phyloP scores from a whole-genome alignment of 2,113 vertebrate genomes.

The Bucco capensis region DNA sequence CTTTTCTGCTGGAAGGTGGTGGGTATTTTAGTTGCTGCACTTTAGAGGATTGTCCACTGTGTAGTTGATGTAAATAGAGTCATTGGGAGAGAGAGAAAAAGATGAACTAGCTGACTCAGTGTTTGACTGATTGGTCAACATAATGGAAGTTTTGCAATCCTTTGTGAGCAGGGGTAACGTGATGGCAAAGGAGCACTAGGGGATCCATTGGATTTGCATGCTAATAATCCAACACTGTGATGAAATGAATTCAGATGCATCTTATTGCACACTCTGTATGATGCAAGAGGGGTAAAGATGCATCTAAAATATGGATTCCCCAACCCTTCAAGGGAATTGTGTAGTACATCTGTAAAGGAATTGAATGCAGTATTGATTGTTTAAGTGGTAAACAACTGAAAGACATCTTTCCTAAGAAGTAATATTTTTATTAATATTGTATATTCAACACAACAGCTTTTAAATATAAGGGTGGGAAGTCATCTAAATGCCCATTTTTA shows the following conservation, averaged over 20 bases:
- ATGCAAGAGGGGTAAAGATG: background rate
- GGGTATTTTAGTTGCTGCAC: background rate
- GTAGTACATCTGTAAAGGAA: background rate
- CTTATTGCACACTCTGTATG: background rate
- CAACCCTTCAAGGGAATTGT: background rate
- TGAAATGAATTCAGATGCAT: slow-evolving; percentile 34
- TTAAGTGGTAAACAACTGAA: background rate
- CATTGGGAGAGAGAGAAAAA: background rate
- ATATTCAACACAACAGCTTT: background rate
- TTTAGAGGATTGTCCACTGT: background rate
- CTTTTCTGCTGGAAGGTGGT: background rate
- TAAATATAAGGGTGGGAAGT: background rate
- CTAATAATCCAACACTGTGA: slow-evolving; percentile 29
- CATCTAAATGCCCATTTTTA: background rate
- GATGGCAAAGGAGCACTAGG: slow-evolving; percentile 27
- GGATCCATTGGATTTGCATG: slow-evolving; percentile 48
- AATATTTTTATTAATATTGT: background rate
- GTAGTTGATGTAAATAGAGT: background rate
- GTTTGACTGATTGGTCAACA: slow-evolving; percentile 28
- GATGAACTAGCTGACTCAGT: background rate
- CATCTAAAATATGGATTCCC: background rate
- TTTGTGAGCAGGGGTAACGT: slow-evolving; percentile 17
- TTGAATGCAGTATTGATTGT: background rate
- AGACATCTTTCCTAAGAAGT: background rate
- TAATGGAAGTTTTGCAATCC: slow-evolving; percentile 43